Evolutionary conservation across 1,140 invertebrate species (phyloP), one percentile per base, ranked within the genome.

Genomic region (Drosophila nebulosa): DNA sequence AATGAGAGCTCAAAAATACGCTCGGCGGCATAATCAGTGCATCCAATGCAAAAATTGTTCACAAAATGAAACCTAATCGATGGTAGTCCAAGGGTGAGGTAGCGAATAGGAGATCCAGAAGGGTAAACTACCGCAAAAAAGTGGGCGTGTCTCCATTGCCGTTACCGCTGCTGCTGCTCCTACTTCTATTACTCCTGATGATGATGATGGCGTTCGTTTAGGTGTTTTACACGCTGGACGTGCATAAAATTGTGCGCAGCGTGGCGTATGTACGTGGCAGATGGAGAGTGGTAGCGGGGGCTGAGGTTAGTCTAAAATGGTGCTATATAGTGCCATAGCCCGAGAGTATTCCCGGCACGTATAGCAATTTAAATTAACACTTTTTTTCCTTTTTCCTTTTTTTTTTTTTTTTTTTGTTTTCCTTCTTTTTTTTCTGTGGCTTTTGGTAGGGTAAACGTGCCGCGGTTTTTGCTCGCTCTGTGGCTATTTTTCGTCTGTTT

Each of bases 361-460:
- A 83, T 81, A 66, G 75, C 85, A 86, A 86, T 86, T 86, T 88
- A 86, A 86, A 86, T 86, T 86, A 86, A 86, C 83, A 88, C 83
- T 86, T 81, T 86, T 71, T 78, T 78, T 30, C 73, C 61, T 71
- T 78, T 78, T 30, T 78, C 61, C 72, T 71, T 65, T 24, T 64
- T 50, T 55, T 56, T 42, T 51, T 35, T 52, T 67, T 78, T 72
- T 78, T 4, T 14, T 39, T 2, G 27, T 55, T 53, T 42, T 51
- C n/a, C n/a, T 35, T 52, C 63, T 78, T 77, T 78, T n/a, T n/a
- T 14, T 3, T 6, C 14, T 21, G 39, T 21, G 39, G 39, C 39
- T 46, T 46, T 46, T 9, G 39, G 39, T 46, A 16, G 69, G 85
- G 74, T 78, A 78, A 88, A 86, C 83, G 83, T 86, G 83, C 80